Evolutionary conservation across 2,113 vertebrate genomes (phyloP).

Genomic region (Syngnathus scovelli): DNA sequence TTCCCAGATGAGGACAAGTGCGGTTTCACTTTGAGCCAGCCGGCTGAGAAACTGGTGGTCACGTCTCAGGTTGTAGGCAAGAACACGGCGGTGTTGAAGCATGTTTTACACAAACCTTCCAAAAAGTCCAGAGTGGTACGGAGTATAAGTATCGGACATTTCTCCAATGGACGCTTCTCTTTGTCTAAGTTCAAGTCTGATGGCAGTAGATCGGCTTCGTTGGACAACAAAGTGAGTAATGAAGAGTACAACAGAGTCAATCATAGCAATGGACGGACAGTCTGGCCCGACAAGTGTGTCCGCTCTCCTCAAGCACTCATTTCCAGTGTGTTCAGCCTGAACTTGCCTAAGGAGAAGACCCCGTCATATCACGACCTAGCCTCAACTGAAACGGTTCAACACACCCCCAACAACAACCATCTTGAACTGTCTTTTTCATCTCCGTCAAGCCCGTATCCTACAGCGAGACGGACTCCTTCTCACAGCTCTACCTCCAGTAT

Average conservation of each 20-base stretch:
- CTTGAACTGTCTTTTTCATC: conserved; percentile 34
- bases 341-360: conserved; percentile 56
- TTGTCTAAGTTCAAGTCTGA: conserved; percentile 59
- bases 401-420: conserved; percentile 29
- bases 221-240: conserved; percentile 54
- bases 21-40: conserved; percentile 59
- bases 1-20: conserved; percentile 76
- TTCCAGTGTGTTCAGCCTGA: conserved; percentile 37
- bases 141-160: conserved; percentile 71
- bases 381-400: conserved; percentile 9
- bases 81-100: conserved; percentile 54
- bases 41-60: conserved; percentile 58
- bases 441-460: conserved; percentile 40
- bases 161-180: conserved; percentile 52
- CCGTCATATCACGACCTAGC: conserved; percentile 27
- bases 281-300: conserved; percentile 35
- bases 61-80: conserved; percentile 35
- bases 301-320: conserved; percentile 31
- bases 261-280: conserved; percentile 23
- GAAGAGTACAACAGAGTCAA: conserved; percentile 21
- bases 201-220: conserved; percentile 40
- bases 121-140: conserved; percentile 65
- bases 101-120: conserved; percentile 67
- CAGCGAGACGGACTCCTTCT: conserved; percentile 31
- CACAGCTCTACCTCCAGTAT: conserved; percentile 58